Conservation (phyloP, 2,888 invertebrate species). For the Dysmachus trigonus region DNA sequence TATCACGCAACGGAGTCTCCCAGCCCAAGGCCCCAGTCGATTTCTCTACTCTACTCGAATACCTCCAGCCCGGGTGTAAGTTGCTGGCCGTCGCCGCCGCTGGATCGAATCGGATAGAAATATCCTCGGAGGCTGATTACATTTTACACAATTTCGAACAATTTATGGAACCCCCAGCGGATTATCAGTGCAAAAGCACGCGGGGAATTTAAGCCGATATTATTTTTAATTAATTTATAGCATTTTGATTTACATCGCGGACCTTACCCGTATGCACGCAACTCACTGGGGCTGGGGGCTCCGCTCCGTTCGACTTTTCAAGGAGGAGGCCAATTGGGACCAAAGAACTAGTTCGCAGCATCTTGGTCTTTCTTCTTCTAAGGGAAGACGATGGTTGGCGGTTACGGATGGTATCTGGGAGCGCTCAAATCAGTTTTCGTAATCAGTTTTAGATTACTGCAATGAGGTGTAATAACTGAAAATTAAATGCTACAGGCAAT, state of each 20-base stretch:
- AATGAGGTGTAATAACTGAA: constrained; percentile 31
- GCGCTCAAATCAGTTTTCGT: constrained; percentile 1
- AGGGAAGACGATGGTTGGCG: background rate
- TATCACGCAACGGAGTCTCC: background rate
- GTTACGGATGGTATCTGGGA: background rate
- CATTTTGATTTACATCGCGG: constrained; percentile 32
- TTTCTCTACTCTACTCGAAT: background rate
- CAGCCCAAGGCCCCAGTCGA: background rate
- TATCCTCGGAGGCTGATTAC: constrained; percentile 19
- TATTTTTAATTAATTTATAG: constrained; percentile 35
- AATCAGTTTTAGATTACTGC: constrained; percentile 10
- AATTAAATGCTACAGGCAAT: background rate
- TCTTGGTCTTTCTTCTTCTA: background rate
- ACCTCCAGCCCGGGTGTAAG: background rate
- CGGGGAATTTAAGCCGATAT: constrained; percentile 7
- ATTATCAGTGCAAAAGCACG: constrained; percentile 14
- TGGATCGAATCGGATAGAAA: background rate
- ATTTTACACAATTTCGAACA: background rate
- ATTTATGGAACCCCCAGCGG: constrained; percentile 4
- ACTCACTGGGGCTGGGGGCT: background rate
- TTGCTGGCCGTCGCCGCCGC: no score
- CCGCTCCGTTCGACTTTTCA: background rate
- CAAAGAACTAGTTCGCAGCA: background rate
- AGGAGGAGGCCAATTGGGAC: constrained; percentile 3
- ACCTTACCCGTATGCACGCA: constrained; percentile 22